A percentile compares a stretch with the other conserved stretches of the same genome.
Conservation (phyloP, 2,888 invertebrate genomes). For the Protophormia terraenovae region DNA sequence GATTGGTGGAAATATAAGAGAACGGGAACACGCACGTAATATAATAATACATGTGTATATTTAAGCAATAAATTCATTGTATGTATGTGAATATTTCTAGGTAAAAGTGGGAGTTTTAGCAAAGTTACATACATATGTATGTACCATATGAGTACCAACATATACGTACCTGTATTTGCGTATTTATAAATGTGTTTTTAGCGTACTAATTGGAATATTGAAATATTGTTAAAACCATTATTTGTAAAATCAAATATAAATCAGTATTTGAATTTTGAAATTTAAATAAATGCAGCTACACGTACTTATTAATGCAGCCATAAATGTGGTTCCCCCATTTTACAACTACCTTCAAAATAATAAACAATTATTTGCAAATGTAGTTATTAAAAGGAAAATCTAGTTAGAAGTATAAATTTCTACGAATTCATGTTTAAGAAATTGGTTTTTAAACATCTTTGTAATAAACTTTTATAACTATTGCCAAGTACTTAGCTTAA, state of each 20-base stretch:
- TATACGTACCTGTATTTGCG: neutral
- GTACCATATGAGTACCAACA: neutral
- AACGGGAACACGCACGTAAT: no score
- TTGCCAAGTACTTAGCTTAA: neutral
- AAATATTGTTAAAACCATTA: conserved; percentile 22
- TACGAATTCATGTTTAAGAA: neutral
- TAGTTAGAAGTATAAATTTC: neutral
- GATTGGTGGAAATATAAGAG: no score
- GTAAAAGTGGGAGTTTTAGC: no score
- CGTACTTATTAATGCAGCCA: neutral
- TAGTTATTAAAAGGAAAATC: no score
- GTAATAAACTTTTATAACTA: neutral
- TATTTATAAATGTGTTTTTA: conserved; percentile 8
- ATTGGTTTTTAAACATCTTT: neutral
- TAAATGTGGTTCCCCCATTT: neutral
- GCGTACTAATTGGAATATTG: conserved; percentile 36
- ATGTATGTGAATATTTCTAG: no score
- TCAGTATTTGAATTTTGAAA: conserved; percentile 20
- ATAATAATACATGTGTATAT: no score
- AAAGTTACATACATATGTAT: neutral
- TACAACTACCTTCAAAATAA: neutral
- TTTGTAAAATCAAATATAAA: conserved; percentile 48
- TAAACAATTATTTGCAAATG: conserved; percentile 5
- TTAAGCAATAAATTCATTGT: no score
- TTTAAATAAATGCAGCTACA: neutral